Evolutionary conservation across 1,140 invertebrate species (phyloP), one percentile per base, ranked within the genome.

Genomic region (Gryon sp.): DNA sequence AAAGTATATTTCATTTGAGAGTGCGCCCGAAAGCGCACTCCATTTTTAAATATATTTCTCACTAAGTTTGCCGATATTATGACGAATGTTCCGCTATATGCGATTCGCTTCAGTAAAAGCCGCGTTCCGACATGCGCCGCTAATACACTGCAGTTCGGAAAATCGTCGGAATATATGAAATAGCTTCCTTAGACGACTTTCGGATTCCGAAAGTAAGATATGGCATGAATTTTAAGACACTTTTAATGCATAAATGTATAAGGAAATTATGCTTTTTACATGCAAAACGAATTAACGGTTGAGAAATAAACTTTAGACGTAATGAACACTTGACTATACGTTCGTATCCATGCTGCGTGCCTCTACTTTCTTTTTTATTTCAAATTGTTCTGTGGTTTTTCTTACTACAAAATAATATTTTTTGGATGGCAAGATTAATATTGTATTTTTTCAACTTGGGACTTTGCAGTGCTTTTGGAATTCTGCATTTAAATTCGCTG

Each of bases 241-340:
- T 26, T 63, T 48, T 62, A 72, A 72, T 72, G 55, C 66, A 70
- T 72, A 62, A 60, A 62, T 72, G 68, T 62, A 62, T 72, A 55
- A 62, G 46, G 22, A 55, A 62, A 72, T 72, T 62, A 53, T 38
- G 40, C 48, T 46, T 62, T 62, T 62, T 62, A 62, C 48, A 46
- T 62, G 55, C 68, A 59, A 46, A 62, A 15, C 14, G 14, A 62
- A 62, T 72, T 72, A 72, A 72, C 48, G 40, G 6, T 19, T 18
- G 20, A 2, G 38, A 20, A 26, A 41, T 69, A 40, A 59, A 59
- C 11, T 59, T 50, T 41, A 26, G 16, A 19, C 20, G 6, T 38
- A 66, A 55, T 32, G 63, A 53, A 34, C 24, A 12, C 18, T 45
- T 32, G 24, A 40, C 36, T 30, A 45, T 28, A n/a, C 26, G 7